These are phyloP conservation scores for Intellagama lesueurii DNA, from an alignment of 2,797 vertebrate genomes.

Conservation along the genomic window DNA sequence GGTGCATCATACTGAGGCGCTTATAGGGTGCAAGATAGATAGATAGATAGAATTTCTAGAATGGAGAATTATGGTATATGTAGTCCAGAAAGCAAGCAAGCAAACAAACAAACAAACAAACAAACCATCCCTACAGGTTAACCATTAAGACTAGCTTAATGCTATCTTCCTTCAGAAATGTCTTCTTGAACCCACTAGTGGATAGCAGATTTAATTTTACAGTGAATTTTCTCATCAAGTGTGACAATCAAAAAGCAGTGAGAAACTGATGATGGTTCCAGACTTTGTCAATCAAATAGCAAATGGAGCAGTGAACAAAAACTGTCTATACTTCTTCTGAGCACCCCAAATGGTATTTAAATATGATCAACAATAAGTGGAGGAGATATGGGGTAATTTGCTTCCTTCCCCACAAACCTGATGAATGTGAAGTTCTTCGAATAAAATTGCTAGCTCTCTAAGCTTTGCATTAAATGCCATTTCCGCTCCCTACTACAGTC, in stretches of 20 bases:
- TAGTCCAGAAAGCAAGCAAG: neutral
- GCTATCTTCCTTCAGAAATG: neutral
- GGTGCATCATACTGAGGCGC: too few species aligned
- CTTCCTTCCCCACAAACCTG: neutral
- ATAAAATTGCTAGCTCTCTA: slow-evolving; percentile 3
- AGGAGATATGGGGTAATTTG: neutral
- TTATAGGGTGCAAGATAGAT: too few species aligned
- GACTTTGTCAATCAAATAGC: neutral
- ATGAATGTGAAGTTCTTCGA: neutral
- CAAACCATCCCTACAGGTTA: neutral
- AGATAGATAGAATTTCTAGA: too few species aligned
- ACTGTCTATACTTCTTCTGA: neutral
- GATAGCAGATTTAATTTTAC: neutral
- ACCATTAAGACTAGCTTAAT: neutral
- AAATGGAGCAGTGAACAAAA: neutral
- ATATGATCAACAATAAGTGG: neutral
- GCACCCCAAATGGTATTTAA: neutral
- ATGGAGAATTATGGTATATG: too few species aligned
- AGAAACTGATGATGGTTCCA: neutral
- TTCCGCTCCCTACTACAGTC: neutral
- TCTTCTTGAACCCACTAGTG: neutral
- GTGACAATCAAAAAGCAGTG: neutral
- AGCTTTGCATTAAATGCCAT: slow-evolving; percentile 10
- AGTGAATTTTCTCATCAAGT: neutral
- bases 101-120: neutral